Base-by-base conservation (phyloP, 2,888 invertebrate genomes). In the Julus scandinavius region DNA sequence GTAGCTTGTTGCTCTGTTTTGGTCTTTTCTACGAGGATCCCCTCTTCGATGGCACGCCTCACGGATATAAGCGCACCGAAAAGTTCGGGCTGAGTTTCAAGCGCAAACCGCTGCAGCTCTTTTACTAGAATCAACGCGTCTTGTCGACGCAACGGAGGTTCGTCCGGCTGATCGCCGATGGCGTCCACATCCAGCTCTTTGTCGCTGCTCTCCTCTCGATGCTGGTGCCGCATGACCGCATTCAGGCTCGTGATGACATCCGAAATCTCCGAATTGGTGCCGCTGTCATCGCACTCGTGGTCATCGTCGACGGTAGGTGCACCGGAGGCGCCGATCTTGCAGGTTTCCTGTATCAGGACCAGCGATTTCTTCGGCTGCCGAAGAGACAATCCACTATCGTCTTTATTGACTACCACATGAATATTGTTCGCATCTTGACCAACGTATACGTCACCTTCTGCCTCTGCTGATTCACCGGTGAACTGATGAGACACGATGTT, bases 401-500 rank as follows among this genome's bases (percentile, higher is more conserved):
- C 41, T 38, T 80, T 80, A 20, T 13, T 38, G 4, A 80, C 45
- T 1, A 38, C 58, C 54, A 50, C 54, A 29, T 50, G 54, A 13
- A 87, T 58, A 54, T 58, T 63, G 40, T 54, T 63, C 29, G n/a
- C n/a, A 17, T 54, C 54, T 11, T 87, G 54, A 2, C 87, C 87
- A 20, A 50, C 87, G 11, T 11, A 87, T 63, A 87, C 41, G 40
- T 63, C 87, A 54, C 63, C 41, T 40, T 54, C 63, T 58, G 41
- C 20, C 87, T 58, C 87, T n/a, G 15, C 40, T 41, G 50, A 20
- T 13, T 89, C 87, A 84, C 86, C 54, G 86, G 40, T 41, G 86
- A 40, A n/a, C 84, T 84, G 85, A 86, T 87, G 20, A 13, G 83
- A 72, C 41, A 63, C 58, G 7, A 90, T 90, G 87, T 89, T 90